Base-by-base conservation (phyloP, 2,113 vertebrate species). In the Ictalurus furcatus region DNA sequence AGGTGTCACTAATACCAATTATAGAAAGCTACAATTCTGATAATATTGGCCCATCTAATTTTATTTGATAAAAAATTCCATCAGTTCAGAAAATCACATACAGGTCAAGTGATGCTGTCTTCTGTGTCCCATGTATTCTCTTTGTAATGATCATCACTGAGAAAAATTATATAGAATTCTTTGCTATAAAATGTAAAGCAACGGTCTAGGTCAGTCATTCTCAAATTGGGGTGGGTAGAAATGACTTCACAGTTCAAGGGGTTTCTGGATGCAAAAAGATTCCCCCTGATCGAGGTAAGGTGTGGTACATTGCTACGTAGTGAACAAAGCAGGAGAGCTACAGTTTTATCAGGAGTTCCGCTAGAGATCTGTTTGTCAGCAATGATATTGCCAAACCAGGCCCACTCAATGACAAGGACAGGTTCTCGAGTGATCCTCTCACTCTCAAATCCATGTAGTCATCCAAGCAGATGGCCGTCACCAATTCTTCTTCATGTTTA, bases 401-500 rank as follows among this genome's bases (percentile, higher is more conserved):
- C 19, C 17, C 37, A 74, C 34, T 76, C 40, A 2, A 14, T 81
- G 76, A 87, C 61, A 80, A 65, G 30, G 34, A 37, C 44, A 54
- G 58, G 37, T 37, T 71, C 69, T 17, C 59, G 21, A 40, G 30
- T 80, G 67, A 82, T 59, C 21, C 14, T 40, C 52, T 58, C 14
- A 17, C 21, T 3, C 37, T 84, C 23, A 76, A 14, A 40, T 76
- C 3, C 78, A 19, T 58, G 59, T 3, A 73, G 89, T 84, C 73
- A 11, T 88, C 85, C 84, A 63, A 88, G 87, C 92, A 91, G 92
- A 93, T 92, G 92, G 89, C 92, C 90, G 85, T 93, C 88, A 89
- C 69, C 76, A 83, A 59, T 21, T 37, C 85, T 88, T 85, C 74
- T 85, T 86, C 84, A 79, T 52, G 80, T 90, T 90, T 93, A 89